These are phyloP conservation scores for Musca vetustissima DNA, from an alignment of 1,140 invertebrate genomes.

Conservation along the genomic window DNA sequence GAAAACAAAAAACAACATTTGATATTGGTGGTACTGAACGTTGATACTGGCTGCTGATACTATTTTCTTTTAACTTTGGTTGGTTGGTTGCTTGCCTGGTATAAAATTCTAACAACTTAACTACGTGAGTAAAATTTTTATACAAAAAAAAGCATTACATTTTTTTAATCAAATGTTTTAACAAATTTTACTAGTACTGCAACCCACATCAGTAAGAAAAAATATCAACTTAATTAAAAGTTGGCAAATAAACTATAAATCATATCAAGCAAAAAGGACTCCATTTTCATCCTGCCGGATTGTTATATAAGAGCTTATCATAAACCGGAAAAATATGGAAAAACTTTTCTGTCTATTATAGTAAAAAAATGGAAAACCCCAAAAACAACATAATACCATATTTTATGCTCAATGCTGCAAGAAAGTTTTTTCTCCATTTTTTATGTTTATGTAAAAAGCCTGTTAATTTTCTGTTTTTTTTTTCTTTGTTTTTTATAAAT, in stretches of 20 bases:
- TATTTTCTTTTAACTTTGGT: too few species aligned
- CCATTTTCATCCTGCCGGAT: too few species aligned
- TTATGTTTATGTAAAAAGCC: constrained; percentile 16
- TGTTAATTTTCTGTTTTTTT: background rate
- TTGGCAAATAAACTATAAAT: constrained; percentile 12
- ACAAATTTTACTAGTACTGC: background rate
- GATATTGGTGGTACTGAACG: too few species aligned
- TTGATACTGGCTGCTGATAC: too few species aligned
- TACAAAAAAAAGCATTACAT: background rate
- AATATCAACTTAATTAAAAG: constrained; percentile 15
- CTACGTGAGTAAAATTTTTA: constrained; percentile 28
- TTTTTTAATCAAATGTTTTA: constrained; percentile 8
- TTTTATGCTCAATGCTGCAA: background rate
- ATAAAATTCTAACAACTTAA: constrained; percentile 19
- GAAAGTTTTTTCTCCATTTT: constrained; percentile 14
- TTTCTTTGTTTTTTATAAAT: background rate
- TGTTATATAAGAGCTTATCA: too few species aligned
- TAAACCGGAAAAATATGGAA: too few species aligned
- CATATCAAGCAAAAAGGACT: background rate
- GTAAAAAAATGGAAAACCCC: too few species aligned
- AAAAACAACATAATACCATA: too few species aligned
- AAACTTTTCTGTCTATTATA: too few species aligned
- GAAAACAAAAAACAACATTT: too few species aligned
- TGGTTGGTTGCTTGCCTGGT: background rate
- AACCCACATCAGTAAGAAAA: background rate